Percentiles rank a stretch among this genome's conserved stretches.
phyloP scores from a whole-genome alignment of 2,888 invertebrate species.

The Rhodophaea formosa region DNA sequence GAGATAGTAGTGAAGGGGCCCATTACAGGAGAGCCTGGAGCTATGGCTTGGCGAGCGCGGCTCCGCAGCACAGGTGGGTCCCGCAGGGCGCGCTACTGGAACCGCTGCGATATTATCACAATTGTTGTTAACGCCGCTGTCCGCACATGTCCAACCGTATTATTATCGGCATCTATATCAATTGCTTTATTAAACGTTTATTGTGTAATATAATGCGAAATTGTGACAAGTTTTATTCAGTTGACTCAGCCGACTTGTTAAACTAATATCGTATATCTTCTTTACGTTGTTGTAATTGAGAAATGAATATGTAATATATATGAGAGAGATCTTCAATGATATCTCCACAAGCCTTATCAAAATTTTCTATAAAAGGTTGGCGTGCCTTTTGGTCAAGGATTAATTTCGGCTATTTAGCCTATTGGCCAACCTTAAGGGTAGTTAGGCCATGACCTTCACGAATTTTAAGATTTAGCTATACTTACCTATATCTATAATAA shows the following conservation, averaged over 20 bases:
- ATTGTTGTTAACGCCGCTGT: constrained; percentile 39
- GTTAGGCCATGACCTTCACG: too few species aligned
- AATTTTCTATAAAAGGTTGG: too few species aligned
- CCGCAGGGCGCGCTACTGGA: constrained; percentile 62
- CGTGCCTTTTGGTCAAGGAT: too few species aligned
- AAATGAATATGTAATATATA: too few species aligned
- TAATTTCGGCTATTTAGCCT: too few species aligned
- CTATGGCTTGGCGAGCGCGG: constrained; percentile 36
- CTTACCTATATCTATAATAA: too few species aligned
- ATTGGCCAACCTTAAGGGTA: too few species aligned
- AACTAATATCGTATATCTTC: background rate
- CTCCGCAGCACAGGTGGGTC: constrained; percentile 37
- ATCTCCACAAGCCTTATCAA: too few species aligned
- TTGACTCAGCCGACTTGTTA: background rate
- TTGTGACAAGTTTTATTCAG: background rate
- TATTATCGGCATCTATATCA: constrained; percentile 33
- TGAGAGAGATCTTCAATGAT: too few species aligned
- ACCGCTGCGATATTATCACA: constrained; percentile 49
- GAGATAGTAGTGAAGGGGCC: constrained; percentile 28
- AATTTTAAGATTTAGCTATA: too few species aligned
- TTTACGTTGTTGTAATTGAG: too few species aligned
- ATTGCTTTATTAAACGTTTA: constrained; percentile 24
- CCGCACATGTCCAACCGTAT: constrained; percentile 36
- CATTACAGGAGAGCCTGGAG: constrained; percentile 55
- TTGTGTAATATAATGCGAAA: constrained; percentile 16